phyloP scores from a whole-genome alignment of 2,888 invertebrate species.

The Oithona nana region DNA sequence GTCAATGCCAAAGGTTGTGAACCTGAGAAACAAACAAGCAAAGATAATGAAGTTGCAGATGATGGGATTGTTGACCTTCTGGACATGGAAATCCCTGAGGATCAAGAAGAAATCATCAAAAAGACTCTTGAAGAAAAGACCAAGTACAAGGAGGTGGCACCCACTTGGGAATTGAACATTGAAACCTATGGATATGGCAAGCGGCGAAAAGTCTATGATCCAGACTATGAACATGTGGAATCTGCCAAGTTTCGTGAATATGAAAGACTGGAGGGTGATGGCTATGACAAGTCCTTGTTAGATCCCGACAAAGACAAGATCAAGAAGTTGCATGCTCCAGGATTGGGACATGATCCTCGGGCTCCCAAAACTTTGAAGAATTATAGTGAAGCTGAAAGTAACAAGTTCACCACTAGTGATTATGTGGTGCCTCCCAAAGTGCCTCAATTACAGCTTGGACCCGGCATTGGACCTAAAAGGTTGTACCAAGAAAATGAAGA shows the following conservation, averaged over 20 bases:
- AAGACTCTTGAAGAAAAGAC: slow-evolving; percentile 8
- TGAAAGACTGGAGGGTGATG: slow-evolving; percentile 12
- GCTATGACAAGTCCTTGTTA: slow-evolving; percentile 11
- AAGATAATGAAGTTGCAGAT: not conserved
- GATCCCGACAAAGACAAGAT: slow-evolving; percentile 4
- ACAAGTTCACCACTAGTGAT: slow-evolving; percentile 9
- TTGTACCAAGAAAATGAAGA: not conserved
- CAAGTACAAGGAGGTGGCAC: slow-evolving; percentile 18
- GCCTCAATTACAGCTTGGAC: slow-evolving; percentile 6
- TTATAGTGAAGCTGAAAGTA: not conserved
- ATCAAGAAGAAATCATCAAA: slow-evolving; percentile 8
- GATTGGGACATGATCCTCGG: not conserved
- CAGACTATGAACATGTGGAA: slow-evolving; percentile 18
- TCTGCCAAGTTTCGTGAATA: slow-evolving; percentile 14
- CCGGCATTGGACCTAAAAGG: not conserved
- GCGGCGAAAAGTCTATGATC: slow-evolving; percentile 15
- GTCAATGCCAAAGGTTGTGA: not conserved
- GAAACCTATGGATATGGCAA: slow-evolving; percentile 8
- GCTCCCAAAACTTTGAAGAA: not conserved
- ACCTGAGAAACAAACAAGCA: no score
- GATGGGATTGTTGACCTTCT: slow-evolving; percentile 15
- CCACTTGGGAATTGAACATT: slow-evolving; percentile 18
- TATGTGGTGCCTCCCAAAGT: slow-evolving; percentile 17
- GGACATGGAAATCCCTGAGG: slow-evolving; percentile 11
- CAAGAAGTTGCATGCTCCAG: not conserved